Conservation (phyloP, 2,888 invertebrate genomes). For the Lepidonotus clava region DNA sequence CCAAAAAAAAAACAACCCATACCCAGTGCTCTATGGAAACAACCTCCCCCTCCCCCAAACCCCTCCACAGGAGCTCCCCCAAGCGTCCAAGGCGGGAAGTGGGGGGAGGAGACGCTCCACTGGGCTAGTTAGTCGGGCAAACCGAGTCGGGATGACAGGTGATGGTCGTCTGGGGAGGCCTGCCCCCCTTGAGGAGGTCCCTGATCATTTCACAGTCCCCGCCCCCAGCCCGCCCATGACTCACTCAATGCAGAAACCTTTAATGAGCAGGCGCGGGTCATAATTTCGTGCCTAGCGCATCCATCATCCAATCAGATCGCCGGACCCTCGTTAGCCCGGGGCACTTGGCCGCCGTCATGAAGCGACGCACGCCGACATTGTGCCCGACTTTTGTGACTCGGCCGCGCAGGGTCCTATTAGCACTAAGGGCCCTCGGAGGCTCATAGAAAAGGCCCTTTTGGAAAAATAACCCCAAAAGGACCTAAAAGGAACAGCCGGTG, state of each 20-base stretch:
- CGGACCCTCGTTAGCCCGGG: conserved; percentile 40
- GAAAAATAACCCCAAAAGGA: too few species aligned
- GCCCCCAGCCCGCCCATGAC: conserved; percentile 18
- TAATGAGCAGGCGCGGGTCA: conserved; percentile 13
- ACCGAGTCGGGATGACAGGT: background rate
- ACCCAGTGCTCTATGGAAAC: background rate
- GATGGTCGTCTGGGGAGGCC: background rate
- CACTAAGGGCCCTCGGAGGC: too few species aligned
- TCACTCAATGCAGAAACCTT: background rate
- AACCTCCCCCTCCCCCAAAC: background rate
- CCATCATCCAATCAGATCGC: conserved; percentile 45
- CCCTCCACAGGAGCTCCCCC: too few species aligned
- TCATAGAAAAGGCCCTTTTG: too few species aligned
- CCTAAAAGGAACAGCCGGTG: too few species aligned
- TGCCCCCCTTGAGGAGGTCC: background rate
- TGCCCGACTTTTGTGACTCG: too few species aligned
- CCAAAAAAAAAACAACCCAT: too few species aligned
- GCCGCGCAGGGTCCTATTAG: background rate
- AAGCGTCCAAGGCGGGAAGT: background rate
- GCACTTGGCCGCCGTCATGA: conserved; percentile 30
- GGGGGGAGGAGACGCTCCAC: background rate
- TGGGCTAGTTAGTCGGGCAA: background rate
- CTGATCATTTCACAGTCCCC: conserved; percentile 42
- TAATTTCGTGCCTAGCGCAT: background rate
- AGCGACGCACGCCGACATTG: conserved; percentile 15